These are phyloP conservation scores for Grantiella picta DNA, from an alignment of 2,113 vertebrate species.

Conservation along the genomic window DNA sequence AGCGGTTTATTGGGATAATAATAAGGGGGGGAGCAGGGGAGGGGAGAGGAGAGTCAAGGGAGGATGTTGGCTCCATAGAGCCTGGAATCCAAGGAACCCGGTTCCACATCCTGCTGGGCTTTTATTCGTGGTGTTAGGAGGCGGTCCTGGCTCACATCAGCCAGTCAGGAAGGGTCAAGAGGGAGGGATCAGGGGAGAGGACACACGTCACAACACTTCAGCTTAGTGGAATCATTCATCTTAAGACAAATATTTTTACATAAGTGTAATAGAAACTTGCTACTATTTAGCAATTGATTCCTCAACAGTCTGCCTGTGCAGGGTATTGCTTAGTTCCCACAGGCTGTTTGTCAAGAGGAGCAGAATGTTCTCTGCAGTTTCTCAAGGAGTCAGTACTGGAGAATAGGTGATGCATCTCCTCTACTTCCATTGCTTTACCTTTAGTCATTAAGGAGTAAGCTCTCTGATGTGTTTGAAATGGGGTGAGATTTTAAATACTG, in stretches of 20 bases:
- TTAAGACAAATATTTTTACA: not conserved
- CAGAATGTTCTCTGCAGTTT: not conserved
- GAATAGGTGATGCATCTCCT: not conserved
- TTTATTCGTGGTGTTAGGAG: too few relatives aligned
- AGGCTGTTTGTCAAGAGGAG: not conserved
- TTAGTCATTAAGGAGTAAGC: not conserved
- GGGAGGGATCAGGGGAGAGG: too few relatives aligned
- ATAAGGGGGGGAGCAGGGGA: too few relatives aligned
- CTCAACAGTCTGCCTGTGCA: not conserved
- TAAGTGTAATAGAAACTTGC: not conserved
- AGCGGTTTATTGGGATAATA: too few relatives aligned
- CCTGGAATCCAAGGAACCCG: too few relatives aligned
- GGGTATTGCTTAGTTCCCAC: not conserved
- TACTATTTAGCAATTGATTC: not conserved
- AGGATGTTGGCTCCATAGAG: too few relatives aligned
- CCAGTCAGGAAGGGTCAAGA: too few relatives aligned
- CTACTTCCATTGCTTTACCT: not conserved
- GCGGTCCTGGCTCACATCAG: too few relatives aligned
- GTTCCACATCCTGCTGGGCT: too few relatives aligned
- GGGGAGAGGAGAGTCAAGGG: too few relatives aligned
- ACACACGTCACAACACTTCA: too few relatives aligned
- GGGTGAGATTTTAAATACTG: too few relatives aligned
- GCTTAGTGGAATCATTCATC: not conserved
- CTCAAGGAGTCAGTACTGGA: not conserved
- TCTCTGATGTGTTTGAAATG: not conserved